Conservation (phyloP, 2,113 vertebrate genomes). For the Syngnathus scovelli region DNA sequence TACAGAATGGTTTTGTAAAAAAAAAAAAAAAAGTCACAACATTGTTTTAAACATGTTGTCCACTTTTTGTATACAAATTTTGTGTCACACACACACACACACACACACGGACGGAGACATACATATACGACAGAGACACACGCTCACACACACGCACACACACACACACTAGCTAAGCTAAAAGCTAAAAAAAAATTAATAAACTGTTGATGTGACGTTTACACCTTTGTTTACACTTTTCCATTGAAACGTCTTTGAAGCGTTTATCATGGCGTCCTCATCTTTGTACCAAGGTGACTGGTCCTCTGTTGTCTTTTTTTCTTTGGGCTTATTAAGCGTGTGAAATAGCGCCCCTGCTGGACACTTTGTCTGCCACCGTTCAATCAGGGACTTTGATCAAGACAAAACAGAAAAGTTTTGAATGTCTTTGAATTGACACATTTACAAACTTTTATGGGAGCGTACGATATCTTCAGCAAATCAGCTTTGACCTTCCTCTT, state of each 20-base stretch:
- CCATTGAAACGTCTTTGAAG: not conserved
- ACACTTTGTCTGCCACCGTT: not conserved
- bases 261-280: not conserved
- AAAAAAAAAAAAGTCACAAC: conserved; percentile 30
- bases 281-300: not conserved
- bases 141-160: not conserved
- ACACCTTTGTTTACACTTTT: not conserved
- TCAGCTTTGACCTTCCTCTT: not conserved
- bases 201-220: not conserved
- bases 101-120: not conserved
- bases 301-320: not conserved
- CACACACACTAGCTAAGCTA: not conserved
- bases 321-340: not conserved
- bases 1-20: conserved; percentile 74
- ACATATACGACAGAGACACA: not conserved
- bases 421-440: too few relatives aligned
- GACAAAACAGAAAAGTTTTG: not conserved
- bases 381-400: not conserved
- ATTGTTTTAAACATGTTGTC: not conserved
- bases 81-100: not conserved
- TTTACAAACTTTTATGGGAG: not conserved
- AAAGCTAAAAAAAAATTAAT: not conserved
- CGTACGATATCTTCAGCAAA: not conserved
- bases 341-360: not conserved
- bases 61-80: not conserved